Conservation (phyloP, 1,140 invertebrate genomes). For the Telenomus remus region DNA sequence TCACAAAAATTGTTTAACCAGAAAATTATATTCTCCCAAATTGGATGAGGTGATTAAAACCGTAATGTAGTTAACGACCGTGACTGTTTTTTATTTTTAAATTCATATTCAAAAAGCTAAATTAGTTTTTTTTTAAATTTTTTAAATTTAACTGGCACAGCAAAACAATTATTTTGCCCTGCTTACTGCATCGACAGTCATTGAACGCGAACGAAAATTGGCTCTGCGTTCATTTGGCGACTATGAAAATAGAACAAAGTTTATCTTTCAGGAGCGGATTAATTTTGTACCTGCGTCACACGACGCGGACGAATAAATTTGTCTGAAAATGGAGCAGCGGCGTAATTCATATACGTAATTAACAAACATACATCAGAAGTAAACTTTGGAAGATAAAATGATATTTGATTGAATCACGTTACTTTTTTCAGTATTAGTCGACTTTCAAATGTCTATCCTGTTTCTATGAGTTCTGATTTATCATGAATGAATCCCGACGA, state of each 20-base stretch:
- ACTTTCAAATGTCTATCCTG: not conserved
- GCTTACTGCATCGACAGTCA: constrained; percentile 1
- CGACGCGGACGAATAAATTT: constrained; percentile 53
- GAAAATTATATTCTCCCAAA: no score
- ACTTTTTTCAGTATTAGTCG: constrained; percentile 24
- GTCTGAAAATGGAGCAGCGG: constrained; percentile 38
- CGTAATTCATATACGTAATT: constrained; percentile 58
- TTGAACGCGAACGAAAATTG: constrained; percentile 10
- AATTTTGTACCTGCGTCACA: constrained; percentile 51
- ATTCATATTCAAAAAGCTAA: constrained; percentile 10
- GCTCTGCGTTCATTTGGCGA: constrained; percentile 7
- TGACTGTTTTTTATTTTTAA: not conserved
- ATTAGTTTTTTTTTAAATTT: constrained; percentile 3
- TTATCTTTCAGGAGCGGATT: constrained; percentile 49
- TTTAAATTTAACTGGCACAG: not conserved
- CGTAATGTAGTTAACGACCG: no score
- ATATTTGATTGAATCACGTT: constrained; percentile 42
- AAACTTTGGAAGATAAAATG: constrained; percentile 38
- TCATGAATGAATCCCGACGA: not conserved
- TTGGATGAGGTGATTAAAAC: no score
- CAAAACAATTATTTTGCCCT: constrained; percentile 19
- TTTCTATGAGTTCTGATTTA: not conserved
- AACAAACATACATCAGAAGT: constrained; percentile 50
- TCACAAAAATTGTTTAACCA: no score
- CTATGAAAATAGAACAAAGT: constrained; percentile 46